Base-by-base conservation (phyloP, 2,888 invertebrate species). In the Metallyticus violacea region DNA sequence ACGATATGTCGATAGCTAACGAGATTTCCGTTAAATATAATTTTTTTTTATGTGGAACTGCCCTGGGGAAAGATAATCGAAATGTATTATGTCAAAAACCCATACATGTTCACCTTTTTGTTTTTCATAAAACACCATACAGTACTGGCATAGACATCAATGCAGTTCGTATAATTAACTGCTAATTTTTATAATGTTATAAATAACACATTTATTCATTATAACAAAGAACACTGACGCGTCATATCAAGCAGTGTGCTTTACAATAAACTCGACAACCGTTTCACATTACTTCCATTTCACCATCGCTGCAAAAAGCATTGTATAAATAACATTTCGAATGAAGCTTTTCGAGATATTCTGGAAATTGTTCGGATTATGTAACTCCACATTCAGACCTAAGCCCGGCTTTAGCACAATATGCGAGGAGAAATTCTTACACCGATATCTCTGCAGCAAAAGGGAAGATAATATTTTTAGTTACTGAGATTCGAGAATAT, bases 71-170 rank as follows among this genome's bases (percentile, higher is more conserved):
- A 82, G 82, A 82, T 40, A 28, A 82, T 82, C 82, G 76, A 82
- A 82, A 62, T 26, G 26, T 81, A n/a, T 81, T 27, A 82, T 76
- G 82, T 82, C 82, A 76, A 82, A 82, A 82, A 82, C 82, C 76
- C 26, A 82, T 82, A 76, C 27, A 81, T 30, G 81, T 28, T 80
- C 26, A 28, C n/a, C 9, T 62, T 62, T 62, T 62, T 4, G 40
- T 62, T 62, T 62, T 62, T 62, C 40, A 62, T 62, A 22, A 62
- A 62, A 62, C 40, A 80, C 27, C 27, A 27, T 26, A 62, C 76
- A 26, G 7, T 62, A 76, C n/a, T 81, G 82, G 82, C 82, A 82
- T 82, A 6, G 26, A 27, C 76, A 82, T 82, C 76, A 82, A 62
- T 82, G 22, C 40, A 62, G 9, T 62, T 15, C 40, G 40, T 62